Conservation (phyloP, 1,140 invertebrate genomes). For the Pomacea maculata region DNA sequence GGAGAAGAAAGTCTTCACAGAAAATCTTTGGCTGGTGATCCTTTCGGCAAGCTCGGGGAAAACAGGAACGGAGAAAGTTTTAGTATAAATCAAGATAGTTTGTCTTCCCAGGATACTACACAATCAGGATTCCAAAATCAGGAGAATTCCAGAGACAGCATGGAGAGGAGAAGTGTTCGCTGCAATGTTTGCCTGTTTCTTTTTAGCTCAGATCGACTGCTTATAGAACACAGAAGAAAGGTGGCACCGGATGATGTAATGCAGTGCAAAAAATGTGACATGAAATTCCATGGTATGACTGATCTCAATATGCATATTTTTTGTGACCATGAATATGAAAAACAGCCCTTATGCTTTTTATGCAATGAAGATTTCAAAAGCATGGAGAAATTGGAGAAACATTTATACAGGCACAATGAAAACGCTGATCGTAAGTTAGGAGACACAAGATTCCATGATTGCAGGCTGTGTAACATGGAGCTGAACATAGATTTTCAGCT, state of each 20-base stretch:
- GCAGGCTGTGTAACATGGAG: slow-evolving; percentile 14
- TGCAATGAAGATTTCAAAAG: slow-evolving; percentile 17
- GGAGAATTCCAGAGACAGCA: neutral
- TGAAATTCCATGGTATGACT: slow-evolving; percentile 18
- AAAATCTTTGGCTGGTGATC: neutral
- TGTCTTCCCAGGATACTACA: slow-evolving; percentile 1
- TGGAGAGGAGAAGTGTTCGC: slow-evolving; percentile 1
- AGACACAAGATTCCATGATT: slow-evolving; percentile 20
- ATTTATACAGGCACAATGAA: slow-evolving; percentile 10
- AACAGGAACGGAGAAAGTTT: neutral
- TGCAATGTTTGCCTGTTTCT: slow-evolving; percentile 17
- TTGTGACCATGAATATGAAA: slow-evolving; percentile 24
- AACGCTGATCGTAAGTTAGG: neutral
- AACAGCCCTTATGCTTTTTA: slow-evolving; percentile 15
- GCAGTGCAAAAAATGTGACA: slow-evolving; percentile 19
- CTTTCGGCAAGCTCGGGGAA: neutral
- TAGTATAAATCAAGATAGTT: slow-evolving; percentile 11
- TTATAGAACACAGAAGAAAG: slow-evolving; percentile 11
- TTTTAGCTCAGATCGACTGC: slow-evolving; percentile 1
- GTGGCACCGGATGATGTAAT: slow-evolving; percentile 7
- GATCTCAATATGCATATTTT: slow-evolving; percentile 20
- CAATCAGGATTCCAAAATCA: neutral
- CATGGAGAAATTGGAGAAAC: slow-evolving; percentile 25
- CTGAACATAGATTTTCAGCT: slow-evolving; percentile 23
- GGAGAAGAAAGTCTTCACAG: neutral